Base-by-base conservation (phyloP, 2,888 invertebrate species). In the Tortricodes alternella region DNA sequence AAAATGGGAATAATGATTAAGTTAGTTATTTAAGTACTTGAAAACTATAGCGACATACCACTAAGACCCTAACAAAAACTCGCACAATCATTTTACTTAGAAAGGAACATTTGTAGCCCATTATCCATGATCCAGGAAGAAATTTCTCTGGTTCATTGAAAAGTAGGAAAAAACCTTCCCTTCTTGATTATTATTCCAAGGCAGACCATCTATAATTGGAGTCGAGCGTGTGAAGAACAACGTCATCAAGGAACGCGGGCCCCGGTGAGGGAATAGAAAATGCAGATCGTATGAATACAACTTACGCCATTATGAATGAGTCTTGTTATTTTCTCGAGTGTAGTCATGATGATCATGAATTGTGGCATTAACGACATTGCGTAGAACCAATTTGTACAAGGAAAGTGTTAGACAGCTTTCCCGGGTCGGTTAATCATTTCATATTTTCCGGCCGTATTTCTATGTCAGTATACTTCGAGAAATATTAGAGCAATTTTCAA, bases 161-260 rank as follows among this genome's bases (percentile, higher is more conserved):
- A 53, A 64, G 65, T 58, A 65, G 67, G 74, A 46, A 57, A 57
- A 82, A 81, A 83, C 78, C 74, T 72, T 68, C 62, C 66, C 70
- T 63, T 65, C 70, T 75, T 76, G 76, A 86, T 85, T 80, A 81
- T 75, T 73, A 59, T 59, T 59, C 51, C 34, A 32, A 32, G 59
- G 50, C 56, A 46, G 58, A 53, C 56, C 34, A 24, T 34, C 39
- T 50, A 11, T 52, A 57, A 76, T 80, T 69, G 65, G 65, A 62
- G 61, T 63, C 66, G 74, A 80, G 74, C 82, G 83, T 88, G 83
- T 81, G 85, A 86, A 84, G 75, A 67, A 59, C 71, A 60, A 74
- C 71, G 72, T 75, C 81, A 82, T 80, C 75, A 78, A 74, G 73
- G 65, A 69, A 73, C 63, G 65, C 66, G 66, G 62, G 53, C 68